These are phyloP conservation scores for Parambassis ranga DNA, from an alignment of 2,797 vertebrate species.

Conservation along the genomic window DNA sequence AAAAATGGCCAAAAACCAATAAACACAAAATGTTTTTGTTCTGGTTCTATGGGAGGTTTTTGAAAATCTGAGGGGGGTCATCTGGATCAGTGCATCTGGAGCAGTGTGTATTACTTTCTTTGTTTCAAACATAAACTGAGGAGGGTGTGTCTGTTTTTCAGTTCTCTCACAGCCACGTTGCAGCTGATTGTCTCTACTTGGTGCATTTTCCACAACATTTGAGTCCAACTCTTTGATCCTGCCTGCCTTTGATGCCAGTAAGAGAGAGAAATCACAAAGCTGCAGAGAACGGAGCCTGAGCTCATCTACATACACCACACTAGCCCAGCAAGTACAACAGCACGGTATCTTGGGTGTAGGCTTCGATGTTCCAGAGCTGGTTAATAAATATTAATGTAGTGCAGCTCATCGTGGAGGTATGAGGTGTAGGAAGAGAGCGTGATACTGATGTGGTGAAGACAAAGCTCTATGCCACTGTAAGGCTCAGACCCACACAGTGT, in stretches of 20 bases:
- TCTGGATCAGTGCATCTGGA: too few relatives aligned
- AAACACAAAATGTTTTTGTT: too few relatives aligned
- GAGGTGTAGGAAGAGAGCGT: slow-evolving; percentile 41
- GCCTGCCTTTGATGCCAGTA: slow-evolving; percentile 33
- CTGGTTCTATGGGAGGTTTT: too few relatives aligned
- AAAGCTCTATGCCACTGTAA: slow-evolving; percentile 53
- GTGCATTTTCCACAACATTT: slow-evolving; percentile 19
- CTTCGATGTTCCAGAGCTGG: slow-evolving; percentile 8
- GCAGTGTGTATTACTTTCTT: too few relatives aligned
- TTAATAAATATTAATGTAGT: slow-evolving; percentile 53
- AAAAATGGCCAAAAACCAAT: too few relatives aligned
- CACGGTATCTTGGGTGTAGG: slow-evolving; percentile 15
- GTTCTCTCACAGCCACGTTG: not conserved
- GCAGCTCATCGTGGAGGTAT: slow-evolving; percentile 38
- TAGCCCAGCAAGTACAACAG: not conserved
- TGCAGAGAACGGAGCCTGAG: not conserved
- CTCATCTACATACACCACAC: slow-evolving; percentile 52
- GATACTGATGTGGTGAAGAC: slow-evolving; percentile 35
- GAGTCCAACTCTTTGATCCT: slow-evolving; percentile 42
- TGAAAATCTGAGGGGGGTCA: too few relatives aligned
- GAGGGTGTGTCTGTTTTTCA: not conserved
- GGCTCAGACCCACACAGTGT: slow-evolving; percentile 40
- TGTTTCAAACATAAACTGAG: not conserved
- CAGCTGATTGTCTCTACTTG: not conserved
- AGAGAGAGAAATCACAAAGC: slow-evolving; percentile 9